A percentile compares a stretch with the other conserved stretches of the same genome.
Evolutionary conservation across 2,113 vertebrate genomes (phyloP).

Genomic region (Fukomys damarensis): DNA sequence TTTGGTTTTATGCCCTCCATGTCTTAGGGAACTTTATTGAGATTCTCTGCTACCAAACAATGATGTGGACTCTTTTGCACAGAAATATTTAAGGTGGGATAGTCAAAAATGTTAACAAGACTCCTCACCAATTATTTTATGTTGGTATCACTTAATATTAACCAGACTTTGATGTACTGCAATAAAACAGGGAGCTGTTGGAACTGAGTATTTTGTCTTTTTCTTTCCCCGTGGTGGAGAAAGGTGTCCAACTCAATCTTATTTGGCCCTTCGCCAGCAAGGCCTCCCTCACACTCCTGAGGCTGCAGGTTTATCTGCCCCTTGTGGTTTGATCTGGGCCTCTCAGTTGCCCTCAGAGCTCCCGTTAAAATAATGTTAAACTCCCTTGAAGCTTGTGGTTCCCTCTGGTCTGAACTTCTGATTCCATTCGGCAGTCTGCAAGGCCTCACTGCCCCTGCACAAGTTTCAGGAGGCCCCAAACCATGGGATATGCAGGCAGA

Average conservation of each 20-base stretch:
- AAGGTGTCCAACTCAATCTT: neutral
- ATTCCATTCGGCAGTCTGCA: no score
- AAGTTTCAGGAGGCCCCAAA: neutral
- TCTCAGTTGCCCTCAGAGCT: neutral
- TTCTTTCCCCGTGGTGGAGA: conserved; percentile 39
- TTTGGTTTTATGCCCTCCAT: conserved; percentile 89
- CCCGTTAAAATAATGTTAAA: neutral
- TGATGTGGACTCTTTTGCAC: conserved; percentile 97
- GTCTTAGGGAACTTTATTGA: conserved; percentile 92
- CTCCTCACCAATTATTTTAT: conserved; percentile 90
- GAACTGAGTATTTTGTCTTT: conserved; percentile 79
- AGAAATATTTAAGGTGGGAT: conserved; percentile 98
- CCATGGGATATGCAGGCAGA: accelerated
- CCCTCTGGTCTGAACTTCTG: neutral
- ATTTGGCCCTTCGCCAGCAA: neutral
- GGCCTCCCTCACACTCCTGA: neutral
- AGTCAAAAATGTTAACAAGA: conserved; percentile 91
- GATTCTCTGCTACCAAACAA: conserved; percentile 93
- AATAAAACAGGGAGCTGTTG: conserved; percentile 98
- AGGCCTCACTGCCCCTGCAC: neutral
- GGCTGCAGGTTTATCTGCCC: neutral
- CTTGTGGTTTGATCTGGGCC: neutral
- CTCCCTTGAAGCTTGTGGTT: neutral
- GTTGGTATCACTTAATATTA: conserved; percentile 96
- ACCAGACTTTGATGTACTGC: conserved; percentile 97